A percentile compares a stretch with the other conserved stretches of the same genome.
phyloP scores from a whole-genome alignment of 2,888 invertebrate genomes.

The Aphodius sticticus region DNA sequence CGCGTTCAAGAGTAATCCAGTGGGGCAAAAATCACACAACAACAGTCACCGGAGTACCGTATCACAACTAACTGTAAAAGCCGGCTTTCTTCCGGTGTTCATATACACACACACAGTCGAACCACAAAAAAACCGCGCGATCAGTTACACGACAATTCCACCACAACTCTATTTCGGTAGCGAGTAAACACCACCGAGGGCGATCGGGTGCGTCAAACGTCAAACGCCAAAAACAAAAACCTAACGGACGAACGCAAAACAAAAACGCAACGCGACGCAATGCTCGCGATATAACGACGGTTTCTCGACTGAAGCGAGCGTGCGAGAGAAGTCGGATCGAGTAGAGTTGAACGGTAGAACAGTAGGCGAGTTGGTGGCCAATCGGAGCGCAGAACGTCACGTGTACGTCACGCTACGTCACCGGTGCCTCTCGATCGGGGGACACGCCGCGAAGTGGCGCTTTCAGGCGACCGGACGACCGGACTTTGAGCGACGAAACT shows the following conservation, averaged over 20 bases:
- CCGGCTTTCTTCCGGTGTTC: neutral
- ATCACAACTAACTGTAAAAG: neutral
- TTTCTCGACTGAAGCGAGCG: constrained; percentile 33
- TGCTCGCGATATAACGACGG: constrained; percentile 30
- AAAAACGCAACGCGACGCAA: constrained; percentile 14
- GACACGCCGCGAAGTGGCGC: neutral
- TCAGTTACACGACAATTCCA: neutral
- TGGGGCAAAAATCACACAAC: neutral
- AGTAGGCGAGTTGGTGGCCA: constrained; percentile 7
- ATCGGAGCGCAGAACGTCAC: constrained; percentile 1
- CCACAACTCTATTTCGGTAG: neutral
- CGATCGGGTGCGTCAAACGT: neutral
- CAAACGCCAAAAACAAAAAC: constrained; percentile 23
- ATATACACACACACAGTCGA: neutral
- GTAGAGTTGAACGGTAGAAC: constrained; percentile 19
- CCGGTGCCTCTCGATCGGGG: constrained; percentile 19
- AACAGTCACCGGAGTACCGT: neutral
- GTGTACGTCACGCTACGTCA: constrained; percentile 49
- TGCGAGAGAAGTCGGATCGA: constrained; percentile 1
- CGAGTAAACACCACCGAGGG: neutral
- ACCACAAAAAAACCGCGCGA: neutral
- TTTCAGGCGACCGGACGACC: constrained; percentile 6
- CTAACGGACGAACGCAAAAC: constrained; percentile 28
- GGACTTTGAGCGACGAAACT: neutral
- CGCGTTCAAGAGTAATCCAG: neutral